phyloP scores from a whole-genome alignment of 2,797 vertebrate genomes.

The Coilia nasus region DNA sequence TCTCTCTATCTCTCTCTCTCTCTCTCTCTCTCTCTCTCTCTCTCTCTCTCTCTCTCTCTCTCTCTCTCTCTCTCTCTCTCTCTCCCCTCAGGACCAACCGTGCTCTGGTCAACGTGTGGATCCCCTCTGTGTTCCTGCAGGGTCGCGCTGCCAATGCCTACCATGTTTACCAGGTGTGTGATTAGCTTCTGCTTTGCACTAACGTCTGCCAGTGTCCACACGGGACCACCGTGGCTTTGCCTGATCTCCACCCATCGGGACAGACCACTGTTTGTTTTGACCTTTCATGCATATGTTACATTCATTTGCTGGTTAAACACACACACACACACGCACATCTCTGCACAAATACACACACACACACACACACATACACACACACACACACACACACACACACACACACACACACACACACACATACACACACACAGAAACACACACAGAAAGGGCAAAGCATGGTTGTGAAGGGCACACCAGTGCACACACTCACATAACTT shows the following conservation, averaged over 20 bases:
- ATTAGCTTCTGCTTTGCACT: not conserved
- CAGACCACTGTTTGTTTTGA: not conserved
- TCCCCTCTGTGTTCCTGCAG: slow-evolving; percentile 96
- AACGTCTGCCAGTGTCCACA: not conserved
- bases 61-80: not conserved
- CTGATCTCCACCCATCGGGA: not conserved
- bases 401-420: not conserved
- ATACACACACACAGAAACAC: not conserved
- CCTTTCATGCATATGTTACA: not conserved
- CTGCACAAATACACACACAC: no score
- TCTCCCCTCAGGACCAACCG: slow-evolving; percentile 85
- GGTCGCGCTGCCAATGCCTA: slow-evolving; percentile 92
- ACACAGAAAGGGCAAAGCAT: not conserved
- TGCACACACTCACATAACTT: not conserved
- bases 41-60: not conserved
- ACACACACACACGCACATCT: not conserved
- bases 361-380: not conserved
- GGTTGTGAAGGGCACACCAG: not conserved
- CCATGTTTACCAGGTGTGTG: slow-evolving; percentile 95
- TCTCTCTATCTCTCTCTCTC: not conserved
- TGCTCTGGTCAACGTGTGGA: slow-evolving; percentile 98
- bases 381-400: not conserved
- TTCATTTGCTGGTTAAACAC: not conserved
- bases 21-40: not conserved
- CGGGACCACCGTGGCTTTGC: not conserved